Evolutionary conservation across 2,888 invertebrate genomes (phyloP), one percentile per base, ranked within the genome.

Genomic region (Sceliomorpha sp.): DNA sequence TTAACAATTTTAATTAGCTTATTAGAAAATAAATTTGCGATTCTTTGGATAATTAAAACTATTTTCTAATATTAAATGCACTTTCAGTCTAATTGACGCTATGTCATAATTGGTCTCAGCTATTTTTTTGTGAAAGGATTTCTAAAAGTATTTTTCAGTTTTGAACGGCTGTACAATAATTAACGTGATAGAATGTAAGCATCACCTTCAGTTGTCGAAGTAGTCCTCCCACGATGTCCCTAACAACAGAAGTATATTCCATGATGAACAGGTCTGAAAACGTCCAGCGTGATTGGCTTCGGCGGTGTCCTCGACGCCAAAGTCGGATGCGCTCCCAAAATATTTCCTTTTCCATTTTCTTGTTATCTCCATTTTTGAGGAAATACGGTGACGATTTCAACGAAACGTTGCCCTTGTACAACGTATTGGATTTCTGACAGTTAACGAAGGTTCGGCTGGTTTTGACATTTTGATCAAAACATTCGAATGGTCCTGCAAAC

Each of bases 141-240:
- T 70, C 51, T 63, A 59, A 26, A 8, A 9, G 13, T 64, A 68
- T 72, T 72, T 70, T 56, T 24, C 42, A 47, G 20, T 15, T 39
- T 3, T 34, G n/a, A 56, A 20, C 27, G 36, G 56, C 32, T 45
- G 48, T 27, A 26, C 40, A 9, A 42, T 12, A 9, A 36, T 31
- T 56, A 47, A 45, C 55, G 62, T 29, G 66, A 66, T 36, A 53
- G 64, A 69, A 68, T 34, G 39, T 53, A n/a, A 15, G 9, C 17
- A 55, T 73, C 71, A 73, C 71, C 40, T 73, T 73, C 50, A 45
- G 36, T 37, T 40, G 37, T 15, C 7, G 42, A 32, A 14, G 70
- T 20, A 4, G 6, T 63, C 55, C 58, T 80, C 77, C 81, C 78
- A 77, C 77, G 81, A 74, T 59, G 78, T 70, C 71, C 73, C 71